A percentile compares a stretch with the other conserved stretches of the same genome.
These are phyloP conservation scores for Hydrolagus colliei DNA, from an alignment of 2,797 vertebrate species.

Conservation along the genomic window DNA sequence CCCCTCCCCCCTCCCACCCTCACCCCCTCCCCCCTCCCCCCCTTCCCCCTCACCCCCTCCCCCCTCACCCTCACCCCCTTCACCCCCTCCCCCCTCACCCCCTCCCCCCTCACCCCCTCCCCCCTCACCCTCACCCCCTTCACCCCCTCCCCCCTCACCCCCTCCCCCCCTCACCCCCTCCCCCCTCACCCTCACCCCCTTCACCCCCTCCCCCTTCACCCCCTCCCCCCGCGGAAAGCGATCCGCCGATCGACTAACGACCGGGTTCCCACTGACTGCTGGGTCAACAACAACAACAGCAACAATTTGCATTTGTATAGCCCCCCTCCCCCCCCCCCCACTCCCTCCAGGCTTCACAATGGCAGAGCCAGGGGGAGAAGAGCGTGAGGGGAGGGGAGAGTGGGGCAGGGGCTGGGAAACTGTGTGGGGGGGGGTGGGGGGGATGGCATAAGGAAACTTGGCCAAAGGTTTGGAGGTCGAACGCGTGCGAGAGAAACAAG, in stretches of 20 bases:
- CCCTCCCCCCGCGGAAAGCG: background rate
- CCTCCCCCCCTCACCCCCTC: background rate
- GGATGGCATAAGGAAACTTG: constrained; percentile 34
- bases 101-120: background rate
- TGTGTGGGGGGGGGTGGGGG: background rate
- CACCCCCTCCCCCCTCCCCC: background rate
- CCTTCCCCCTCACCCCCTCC: too few relatives aligned
- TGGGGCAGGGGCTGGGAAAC: background rate
- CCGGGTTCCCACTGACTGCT: background rate
- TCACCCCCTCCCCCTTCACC: background rate
- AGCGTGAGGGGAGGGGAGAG: background rate
- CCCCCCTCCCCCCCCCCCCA: too few relatives aligned
- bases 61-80: too few relatives aligned
- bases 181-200: too few relatives aligned
- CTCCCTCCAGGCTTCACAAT: background rate
- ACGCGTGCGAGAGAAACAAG: background rate
- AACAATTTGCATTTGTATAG: too few relatives aligned
- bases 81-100: background rate
- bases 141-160: background rate
- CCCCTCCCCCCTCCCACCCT: background rate
- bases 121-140: too few relatives aligned
- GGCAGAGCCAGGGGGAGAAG: background rate
- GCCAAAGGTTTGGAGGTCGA: constrained; percentile 14
- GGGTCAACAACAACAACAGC: background rate
- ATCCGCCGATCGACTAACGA: too few relatives aligned